These are phyloP conservation scores for Phyllotreta cruciferae DNA, from an alignment of 2,888 invertebrate genomes.

Conservation along the genomic window DNA sequence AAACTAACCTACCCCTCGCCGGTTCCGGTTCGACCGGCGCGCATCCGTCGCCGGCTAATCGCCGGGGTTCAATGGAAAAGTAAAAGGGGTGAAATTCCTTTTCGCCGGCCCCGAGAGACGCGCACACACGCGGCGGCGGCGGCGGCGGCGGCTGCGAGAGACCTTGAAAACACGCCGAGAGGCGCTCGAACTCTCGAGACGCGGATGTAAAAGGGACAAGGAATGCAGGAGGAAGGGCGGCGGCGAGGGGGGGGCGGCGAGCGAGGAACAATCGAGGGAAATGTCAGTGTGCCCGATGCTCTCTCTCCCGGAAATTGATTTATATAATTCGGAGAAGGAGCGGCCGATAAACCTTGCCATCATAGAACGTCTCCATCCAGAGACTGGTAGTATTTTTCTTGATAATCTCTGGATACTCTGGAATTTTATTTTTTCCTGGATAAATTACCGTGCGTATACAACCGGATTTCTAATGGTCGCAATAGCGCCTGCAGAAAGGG, in stretches of 20 bases:
- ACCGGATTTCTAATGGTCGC: no score
- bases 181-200: conserved; percentile 23
- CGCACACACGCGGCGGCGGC: conserved; percentile 13
- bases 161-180: conserved; percentile 32
- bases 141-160: conserved; percentile 20
- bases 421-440: no score
- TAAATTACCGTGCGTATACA: no score
- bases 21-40: not conserved
- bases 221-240: not conserved
- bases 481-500: conserved; percentile 8
- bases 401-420: no score
- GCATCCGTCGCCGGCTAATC: not conserved
- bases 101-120: conserved; percentile 2
- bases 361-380: no score
- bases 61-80: conserved; percentile 12
- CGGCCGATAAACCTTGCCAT: conserved; percentile 23
- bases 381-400: no score
- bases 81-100: conserved; percentile 23
- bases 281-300: conserved; percentile 29
- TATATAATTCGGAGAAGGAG: conserved; percentile 41
- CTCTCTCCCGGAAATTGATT: conserved; percentile 45
- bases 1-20: no score
- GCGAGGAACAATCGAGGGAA: conserved; percentile 27
- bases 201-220: not conserved
- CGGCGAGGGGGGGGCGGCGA: conserved; percentile 1